Evolutionary conservation across 1,140 invertebrate species (phyloP).

Genomic region (Babylonia areolata): DNA sequence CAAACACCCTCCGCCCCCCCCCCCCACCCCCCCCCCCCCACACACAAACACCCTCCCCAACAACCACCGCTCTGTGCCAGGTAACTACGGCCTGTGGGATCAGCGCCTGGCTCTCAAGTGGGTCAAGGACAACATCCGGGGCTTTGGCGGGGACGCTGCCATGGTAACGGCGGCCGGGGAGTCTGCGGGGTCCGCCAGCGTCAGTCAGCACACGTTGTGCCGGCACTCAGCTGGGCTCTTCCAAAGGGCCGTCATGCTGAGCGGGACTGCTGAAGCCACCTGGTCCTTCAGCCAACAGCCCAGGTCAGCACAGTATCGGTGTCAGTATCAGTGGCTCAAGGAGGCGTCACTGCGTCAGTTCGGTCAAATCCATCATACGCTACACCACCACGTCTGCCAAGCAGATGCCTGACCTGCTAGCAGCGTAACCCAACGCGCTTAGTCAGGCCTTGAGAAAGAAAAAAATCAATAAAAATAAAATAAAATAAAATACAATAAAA

Average conservation of each 20-base stretch:
- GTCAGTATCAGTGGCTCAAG: too few species aligned
- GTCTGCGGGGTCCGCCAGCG: slow-evolving; percentile 28
- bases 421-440: too few species aligned
- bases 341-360: too few species aligned
- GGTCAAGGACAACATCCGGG: slow-evolving; percentile 39
- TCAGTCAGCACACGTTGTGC: neutral
- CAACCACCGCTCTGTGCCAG: neutral
- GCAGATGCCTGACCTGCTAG: too few species aligned
- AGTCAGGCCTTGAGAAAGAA: too few species aligned
- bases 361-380: too few species aligned
- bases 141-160: slow-evolving; percentile 34
- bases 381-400: too few species aligned
- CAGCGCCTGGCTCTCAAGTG: slow-evolving; percentile 38
- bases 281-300: slow-evolving; percentile 1
- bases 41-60: too few species aligned
- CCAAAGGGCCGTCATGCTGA: slow-evolving; percentile 3
- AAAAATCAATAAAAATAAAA: too few species aligned
- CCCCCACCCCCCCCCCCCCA: too few species aligned
- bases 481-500: too few species aligned
- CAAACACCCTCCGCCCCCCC: too few species aligned
- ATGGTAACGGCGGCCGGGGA: slow-evolving; percentile 28
- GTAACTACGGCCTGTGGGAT: slow-evolving; percentile 41
- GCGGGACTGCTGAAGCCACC: neutral
- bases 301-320: neutral
- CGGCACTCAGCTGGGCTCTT: neutral